phyloP scores from a whole-genome alignment of 2,113 vertebrate species.

The Leucoraja erinaceus region DNA sequence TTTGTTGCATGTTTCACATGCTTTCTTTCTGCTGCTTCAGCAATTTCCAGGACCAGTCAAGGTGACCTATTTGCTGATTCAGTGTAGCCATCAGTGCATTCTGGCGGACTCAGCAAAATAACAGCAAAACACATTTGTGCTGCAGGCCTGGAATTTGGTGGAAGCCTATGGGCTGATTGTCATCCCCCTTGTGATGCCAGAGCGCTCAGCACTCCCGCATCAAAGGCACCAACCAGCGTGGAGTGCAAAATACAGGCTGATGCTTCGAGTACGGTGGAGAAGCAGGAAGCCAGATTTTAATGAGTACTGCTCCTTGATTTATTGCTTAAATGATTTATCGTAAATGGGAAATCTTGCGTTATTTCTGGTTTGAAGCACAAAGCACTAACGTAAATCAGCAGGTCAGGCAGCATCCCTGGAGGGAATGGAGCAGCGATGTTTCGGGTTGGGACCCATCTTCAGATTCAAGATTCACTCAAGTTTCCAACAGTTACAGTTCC shows the following conservation, averaged over 20 bases:
- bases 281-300: background rate
- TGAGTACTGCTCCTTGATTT: background rate
- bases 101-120: slow-evolving; percentile 12
- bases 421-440: no score
- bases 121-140: background rate
- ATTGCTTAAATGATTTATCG: background rate
- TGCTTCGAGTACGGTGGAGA: background rate
- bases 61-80: slow-evolving; percentile 25
- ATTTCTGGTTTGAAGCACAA: no score
- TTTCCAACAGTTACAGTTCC: no score
- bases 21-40: background rate
- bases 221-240: no score
- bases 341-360: background rate
- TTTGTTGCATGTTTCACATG: background rate
- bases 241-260: background rate
- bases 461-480: no score
- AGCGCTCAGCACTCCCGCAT: background rate
- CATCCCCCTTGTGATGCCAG: background rate
- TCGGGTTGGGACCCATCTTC: no score
- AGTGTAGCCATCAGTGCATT: background rate
- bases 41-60: background rate
- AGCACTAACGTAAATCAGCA: no score
- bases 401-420: no score
- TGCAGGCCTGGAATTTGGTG: background rate
- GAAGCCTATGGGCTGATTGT: background rate